Conservation (phyloP, 1,140 invertebrate species). For the Lineus longissimus region DNA sequence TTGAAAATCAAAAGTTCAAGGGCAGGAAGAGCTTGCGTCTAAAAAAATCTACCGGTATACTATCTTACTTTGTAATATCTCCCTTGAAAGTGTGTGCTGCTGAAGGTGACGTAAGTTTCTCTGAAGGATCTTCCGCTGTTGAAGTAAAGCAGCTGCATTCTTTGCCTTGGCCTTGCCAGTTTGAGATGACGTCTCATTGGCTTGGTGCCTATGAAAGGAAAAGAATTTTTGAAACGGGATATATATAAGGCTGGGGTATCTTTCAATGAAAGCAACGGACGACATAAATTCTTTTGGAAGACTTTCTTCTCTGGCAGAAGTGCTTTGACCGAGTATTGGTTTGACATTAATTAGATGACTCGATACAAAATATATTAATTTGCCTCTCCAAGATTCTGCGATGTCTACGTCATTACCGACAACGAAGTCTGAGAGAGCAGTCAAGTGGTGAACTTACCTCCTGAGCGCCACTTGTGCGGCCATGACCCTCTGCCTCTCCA, state of each 20-base stretch:
- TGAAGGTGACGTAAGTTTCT: constrained; percentile 52
- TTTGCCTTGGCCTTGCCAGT: constrained; percentile 35
- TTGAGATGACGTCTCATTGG: constrained; percentile 26
- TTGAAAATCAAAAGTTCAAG: too few species aligned
- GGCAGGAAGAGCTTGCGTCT: not conserved
- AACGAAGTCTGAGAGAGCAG: not conserved
- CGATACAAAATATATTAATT: too few species aligned
- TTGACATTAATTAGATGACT: too few species aligned
- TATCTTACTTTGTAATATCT: constrained; percentile 45
- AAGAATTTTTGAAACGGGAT: not conserved
- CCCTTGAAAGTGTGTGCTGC: constrained; percentile 46
- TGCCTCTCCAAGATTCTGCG: not conserved
- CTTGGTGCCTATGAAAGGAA: constrained; percentile 39
- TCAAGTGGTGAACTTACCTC: constrained; percentile 18
- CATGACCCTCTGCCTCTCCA: constrained; percentile 93
- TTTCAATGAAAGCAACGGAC: not conserved
- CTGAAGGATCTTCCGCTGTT: constrained; percentile 54
- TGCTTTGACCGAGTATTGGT: too few species aligned
- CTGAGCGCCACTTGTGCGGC: constrained; percentile 78
- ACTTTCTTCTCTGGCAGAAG: too few species aligned
- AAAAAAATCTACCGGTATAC: not conserved
- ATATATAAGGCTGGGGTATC: not conserved
- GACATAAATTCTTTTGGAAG: too few species aligned
- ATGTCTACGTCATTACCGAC: constrained; percentile 22
- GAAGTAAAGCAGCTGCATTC: constrained; percentile 45